Evolutionary conservation across 2,797 vertebrate genomes (phyloP).

Genomic region (Poecilia wingei): DNA sequence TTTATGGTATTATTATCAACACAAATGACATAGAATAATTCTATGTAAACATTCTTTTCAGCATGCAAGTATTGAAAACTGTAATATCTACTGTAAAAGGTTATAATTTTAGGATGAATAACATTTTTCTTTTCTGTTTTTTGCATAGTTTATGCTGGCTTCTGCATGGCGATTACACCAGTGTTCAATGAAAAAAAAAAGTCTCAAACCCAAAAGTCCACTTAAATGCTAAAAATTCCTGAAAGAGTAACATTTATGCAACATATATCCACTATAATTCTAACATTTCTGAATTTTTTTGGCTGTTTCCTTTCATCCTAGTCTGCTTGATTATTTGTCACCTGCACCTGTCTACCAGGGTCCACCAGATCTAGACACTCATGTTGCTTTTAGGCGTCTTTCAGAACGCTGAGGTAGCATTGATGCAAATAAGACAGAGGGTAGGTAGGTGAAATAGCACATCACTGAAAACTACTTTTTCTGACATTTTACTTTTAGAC

Average conservation of each 20-base stretch:
- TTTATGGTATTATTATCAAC: neutral
- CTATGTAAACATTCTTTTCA: neutral
- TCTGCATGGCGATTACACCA: neutral
- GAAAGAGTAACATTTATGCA: neutral
- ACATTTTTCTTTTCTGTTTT: neutral
- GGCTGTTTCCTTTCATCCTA: neutral
- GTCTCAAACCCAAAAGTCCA: neutral
- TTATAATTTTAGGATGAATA: neutral
- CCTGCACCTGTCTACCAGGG: neutral
- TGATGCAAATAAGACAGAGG: neutral
- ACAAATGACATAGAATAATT: neutral
- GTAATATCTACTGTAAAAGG: neutral
- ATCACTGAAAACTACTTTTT: neutral
- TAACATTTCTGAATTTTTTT: neutral
- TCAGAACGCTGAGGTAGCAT: neutral
- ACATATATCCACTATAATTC: neutral
- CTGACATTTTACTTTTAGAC: neutral
- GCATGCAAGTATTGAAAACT: neutral
- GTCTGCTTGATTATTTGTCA: neutral
- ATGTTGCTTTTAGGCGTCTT: neutral
- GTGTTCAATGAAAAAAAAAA: neutral
- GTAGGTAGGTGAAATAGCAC: neutral
- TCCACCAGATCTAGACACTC: neutral
- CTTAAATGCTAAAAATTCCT: neutral
- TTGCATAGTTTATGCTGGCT: neutral